Percentiles rank a stretch among this genome's conserved stretches.
Evolutionary conservation across 2,888 invertebrate genomes (phyloP).

Genomic region (Neocrepidodera transversa): DNA sequence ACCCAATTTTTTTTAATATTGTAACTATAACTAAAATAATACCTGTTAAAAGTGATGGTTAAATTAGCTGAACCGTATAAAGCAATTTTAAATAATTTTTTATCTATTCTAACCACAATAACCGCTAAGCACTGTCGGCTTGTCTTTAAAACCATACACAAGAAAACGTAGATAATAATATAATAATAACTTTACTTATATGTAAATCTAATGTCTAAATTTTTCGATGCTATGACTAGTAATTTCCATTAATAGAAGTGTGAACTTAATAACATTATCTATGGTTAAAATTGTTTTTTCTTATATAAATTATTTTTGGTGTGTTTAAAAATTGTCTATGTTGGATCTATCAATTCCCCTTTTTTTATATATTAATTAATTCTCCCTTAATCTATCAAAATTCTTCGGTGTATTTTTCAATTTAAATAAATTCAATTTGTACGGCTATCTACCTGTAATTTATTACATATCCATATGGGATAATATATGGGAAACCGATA

Average conservation of each 20-base stretch:
- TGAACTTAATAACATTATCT: neutral
- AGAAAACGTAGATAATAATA: neutral
- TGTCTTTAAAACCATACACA: neutral
- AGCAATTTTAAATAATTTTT: neutral
- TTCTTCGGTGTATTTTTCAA: slow-evolving; percentile 6
- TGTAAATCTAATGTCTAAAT: neutral
- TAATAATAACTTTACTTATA: neutral
- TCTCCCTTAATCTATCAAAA: slow-evolving; percentile 15
- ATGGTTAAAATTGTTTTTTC: no score
- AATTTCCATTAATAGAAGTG: neutral
- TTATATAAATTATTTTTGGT: no score
- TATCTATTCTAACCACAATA: no score
- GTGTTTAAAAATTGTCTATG: no score
- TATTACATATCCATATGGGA: slow-evolving; percentile 31
- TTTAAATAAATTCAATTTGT: slow-evolving; percentile 16
- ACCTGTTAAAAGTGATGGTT: no score
- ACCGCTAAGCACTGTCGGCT: neutral
- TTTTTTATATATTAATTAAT: slow-evolving; percentile 1
- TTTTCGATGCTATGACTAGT: neutral
- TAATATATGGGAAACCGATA: slow-evolving; percentile 31
- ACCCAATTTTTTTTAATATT: no score
- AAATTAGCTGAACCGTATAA: no score
- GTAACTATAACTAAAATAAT: no score
- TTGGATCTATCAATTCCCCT: no score
- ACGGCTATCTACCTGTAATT: slow-evolving; percentile 29